Conservation (phyloP, 1,140 invertebrate species). For the Solenopsis invicta region DNA sequence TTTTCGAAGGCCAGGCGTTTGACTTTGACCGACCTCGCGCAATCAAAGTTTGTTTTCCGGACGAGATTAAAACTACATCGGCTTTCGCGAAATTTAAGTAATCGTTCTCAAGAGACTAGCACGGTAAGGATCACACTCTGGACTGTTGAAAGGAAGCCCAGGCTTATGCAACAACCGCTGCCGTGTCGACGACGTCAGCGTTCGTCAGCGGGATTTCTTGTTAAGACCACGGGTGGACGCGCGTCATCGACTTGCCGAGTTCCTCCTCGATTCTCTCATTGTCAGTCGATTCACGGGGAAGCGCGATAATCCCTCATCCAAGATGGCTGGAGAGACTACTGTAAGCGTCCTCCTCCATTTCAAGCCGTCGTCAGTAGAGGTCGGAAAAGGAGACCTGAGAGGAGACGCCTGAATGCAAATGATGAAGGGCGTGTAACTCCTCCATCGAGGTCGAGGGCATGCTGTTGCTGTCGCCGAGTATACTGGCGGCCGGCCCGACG, state of each 20-base stretch:
- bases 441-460: slow-evolving; percentile 86
- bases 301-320: slow-evolving; percentile 67
- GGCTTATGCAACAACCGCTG: neutral
- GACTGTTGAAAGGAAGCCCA: neutral
- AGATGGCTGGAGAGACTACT: slow-evolving; percentile 76
- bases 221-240: neutral
- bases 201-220: slow-evolving; percentile 12
- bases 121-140: neutral
- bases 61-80: neutral
- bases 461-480: slow-evolving; percentile 86
- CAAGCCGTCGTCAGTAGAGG: slow-evolving; percentile 84
- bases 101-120: neutral
- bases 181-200: neutral
- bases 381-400: slow-evolving; percentile 86
- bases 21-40: neutral
- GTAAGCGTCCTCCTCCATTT: slow-evolving; percentile 77
- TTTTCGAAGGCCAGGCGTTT: neutral
- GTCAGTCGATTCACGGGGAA: slow-evolving; percentile 26
- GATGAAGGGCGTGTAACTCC: slow-evolving; percentile 86
- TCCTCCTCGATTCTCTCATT: neutral
- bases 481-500: slow-evolving; percentile 80
- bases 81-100: neutral
- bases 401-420: slow-evolving; percentile 85
- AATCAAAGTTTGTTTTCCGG: neutral
- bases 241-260: slow-evolving; percentile 22